phyloP scores from a whole-genome alignment of 1,140 invertebrate species.

The Drosophila willistoni region DNA sequence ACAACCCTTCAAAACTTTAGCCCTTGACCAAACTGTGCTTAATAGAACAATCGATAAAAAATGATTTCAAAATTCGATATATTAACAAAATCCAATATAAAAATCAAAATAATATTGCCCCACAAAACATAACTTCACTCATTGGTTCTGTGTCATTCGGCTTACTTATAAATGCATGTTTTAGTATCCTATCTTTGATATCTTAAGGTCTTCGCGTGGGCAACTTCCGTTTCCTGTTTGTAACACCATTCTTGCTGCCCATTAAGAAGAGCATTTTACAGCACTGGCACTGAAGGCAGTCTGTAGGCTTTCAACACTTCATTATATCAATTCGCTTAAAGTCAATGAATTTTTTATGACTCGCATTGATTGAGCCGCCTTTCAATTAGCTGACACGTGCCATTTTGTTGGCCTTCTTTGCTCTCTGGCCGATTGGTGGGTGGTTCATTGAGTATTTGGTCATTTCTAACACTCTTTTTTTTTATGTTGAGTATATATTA shows the following conservation, averaged over 20 bases:
- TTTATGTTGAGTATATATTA: constrained; percentile 29
- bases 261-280: background rate
- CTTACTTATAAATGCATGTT: too few relatives aligned
- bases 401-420: constrained; percentile 7
- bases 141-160: too few relatives aligned
- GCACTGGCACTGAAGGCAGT: background rate
- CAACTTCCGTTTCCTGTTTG: background rate
- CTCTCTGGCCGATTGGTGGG: background rate
- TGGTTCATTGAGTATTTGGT: constrained; percentile 7
- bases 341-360: constrained; percentile 5
- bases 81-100: too few relatives aligned
- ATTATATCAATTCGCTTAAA: constrained; percentile 1
- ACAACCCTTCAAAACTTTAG: too few relatives aligned
- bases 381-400: constrained; percentile 11
- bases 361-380: constrained; percentile 7
- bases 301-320: background rate
- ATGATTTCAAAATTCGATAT: too few relatives aligned
- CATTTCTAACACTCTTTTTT: constrained; percentile 28
- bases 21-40: too few relatives aligned
- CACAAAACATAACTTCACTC: too few relatives aligned
- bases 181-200: too few relatives aligned
- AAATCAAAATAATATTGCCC: too few relatives aligned
- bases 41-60: too few relatives aligned
- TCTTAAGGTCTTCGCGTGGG: too few relatives aligned
- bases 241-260: background rate